These are phyloP conservation scores for Cepphus grylle DNA, from an alignment of 2,113 vertebrate species.

Conservation along the genomic window DNA sequence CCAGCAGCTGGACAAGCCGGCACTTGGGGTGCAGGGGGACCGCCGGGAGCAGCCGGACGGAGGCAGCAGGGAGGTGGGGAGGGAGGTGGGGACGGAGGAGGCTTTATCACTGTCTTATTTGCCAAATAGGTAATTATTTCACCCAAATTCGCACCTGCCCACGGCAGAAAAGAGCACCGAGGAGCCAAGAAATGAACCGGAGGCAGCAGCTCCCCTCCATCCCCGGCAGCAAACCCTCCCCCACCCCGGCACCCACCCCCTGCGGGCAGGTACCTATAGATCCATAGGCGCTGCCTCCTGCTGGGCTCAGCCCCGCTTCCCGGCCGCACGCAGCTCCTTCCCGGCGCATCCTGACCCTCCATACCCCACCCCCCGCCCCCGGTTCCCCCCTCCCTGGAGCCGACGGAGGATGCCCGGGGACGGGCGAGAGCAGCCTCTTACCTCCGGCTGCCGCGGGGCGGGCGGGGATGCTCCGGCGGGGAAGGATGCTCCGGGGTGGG, in stretches of 20 bases:
- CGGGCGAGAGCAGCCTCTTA: not conserved
- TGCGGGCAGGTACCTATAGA: not conserved
- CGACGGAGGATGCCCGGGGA: not conserved
- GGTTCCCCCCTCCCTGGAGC: not conserved
- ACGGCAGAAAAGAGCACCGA: fast-evolving
- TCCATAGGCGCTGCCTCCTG: not conserved
- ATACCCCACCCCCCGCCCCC: too few species aligned
- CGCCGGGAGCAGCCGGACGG: not conserved
- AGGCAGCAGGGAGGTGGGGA: too few species aligned
- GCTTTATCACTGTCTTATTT: fast-evolving
- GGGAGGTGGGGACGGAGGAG: too few species aligned
- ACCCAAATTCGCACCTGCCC: not conserved
- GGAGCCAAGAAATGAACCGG: not conserved
- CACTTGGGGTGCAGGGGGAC: not conserved
- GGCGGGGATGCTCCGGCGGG: not conserved
- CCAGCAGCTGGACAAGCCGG: fast-evolving
- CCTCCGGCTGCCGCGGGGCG: not conserved
- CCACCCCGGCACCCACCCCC: not conserved
- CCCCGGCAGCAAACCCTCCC: not conserved
- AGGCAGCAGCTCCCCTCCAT: not conserved
- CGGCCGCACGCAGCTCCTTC: not conserved
- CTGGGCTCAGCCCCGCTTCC: too few species aligned
- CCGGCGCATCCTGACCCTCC: not conserved
- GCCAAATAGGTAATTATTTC: fast-evolving
- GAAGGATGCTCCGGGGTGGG: not conserved